phyloP scores from a whole-genome alignment of 2,113 vertebrate species.

The Bos taurus region DNA sequence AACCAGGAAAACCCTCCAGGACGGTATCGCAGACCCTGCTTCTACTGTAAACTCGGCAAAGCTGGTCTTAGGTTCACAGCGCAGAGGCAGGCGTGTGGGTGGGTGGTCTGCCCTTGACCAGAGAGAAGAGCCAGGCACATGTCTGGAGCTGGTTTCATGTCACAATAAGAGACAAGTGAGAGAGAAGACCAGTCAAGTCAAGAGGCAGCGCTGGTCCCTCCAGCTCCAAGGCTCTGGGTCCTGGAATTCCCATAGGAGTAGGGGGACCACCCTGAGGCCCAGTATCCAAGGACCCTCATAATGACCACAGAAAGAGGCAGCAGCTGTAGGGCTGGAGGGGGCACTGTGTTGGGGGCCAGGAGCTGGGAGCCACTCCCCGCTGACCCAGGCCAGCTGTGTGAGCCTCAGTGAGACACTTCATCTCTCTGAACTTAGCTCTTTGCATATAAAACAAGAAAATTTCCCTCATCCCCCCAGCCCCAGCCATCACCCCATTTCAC shows the following conservation, averaged over 20 bases:
- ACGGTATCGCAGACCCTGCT: background rate
- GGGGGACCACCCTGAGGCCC: background rate
- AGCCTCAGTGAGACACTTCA: background rate
- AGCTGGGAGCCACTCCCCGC: background rate
- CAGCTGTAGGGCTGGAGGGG: background rate
- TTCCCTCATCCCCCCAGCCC: background rate
- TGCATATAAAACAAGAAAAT: background rate
- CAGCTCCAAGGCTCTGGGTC: background rate
- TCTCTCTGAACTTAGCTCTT: background rate
- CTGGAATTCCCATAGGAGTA: background rate
- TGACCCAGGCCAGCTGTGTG: background rate
- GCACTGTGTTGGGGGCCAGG: fast-evolving
- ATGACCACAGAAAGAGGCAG: background rate
- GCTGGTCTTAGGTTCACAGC: background rate
- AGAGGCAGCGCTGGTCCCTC: background rate
- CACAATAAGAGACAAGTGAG: background rate
- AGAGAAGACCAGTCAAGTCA: no score
- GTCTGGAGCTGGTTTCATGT: background rate
- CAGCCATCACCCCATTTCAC: background rate
- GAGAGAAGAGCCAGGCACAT: background rate
- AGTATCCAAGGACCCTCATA: background rate
- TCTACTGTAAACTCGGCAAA: background rate
- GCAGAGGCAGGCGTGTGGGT: no score
- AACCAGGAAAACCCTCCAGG: background rate
- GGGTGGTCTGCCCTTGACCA: background rate